phyloP scores from a whole-genome alignment of 2,888 invertebrate genomes.

The Drosophila macrospina region DNA sequence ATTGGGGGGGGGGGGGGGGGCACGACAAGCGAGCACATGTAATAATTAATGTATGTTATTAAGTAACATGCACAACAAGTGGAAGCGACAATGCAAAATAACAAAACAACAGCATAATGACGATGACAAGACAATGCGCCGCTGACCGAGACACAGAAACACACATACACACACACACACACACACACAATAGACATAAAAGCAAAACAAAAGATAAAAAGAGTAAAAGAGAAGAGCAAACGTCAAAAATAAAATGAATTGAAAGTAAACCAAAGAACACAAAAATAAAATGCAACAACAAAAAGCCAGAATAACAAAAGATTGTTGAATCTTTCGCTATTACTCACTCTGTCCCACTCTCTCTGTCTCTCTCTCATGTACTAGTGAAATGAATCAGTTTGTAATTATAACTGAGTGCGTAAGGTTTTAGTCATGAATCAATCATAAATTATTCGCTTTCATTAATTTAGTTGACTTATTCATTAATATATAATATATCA shows the following conservation, averaged over 20 bases:
- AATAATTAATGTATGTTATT: constrained; percentile 59
- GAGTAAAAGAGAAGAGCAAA: not conserved
- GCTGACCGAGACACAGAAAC: constrained; percentile 43
- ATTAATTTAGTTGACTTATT: not conserved
- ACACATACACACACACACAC: constrained; percentile 14
- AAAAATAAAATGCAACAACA: constrained; percentile 23
- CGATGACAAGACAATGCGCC: constrained; percentile 26
- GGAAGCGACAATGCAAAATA: constrained; percentile 49
- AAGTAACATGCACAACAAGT: constrained; percentile 64
- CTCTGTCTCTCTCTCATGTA: constrained; percentile 22
- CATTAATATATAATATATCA: not conserved
- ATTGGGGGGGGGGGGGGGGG: not conserved
- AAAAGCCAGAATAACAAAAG: constrained; percentile 17
- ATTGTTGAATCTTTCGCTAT: constrained; percentile 36
- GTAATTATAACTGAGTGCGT: not conserved
- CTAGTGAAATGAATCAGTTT: constrained; percentile 2
- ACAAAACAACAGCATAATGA: constrained; percentile 36
- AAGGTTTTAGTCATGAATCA: not conserved
- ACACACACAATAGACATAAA: constrained; percentile 6
- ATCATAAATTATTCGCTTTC: not conserved
- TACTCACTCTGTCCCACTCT: constrained; percentile 10
- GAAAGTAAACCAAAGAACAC: constrained; percentile 32
- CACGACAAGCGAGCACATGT: constrained; percentile 34
- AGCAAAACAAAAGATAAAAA: constrained; percentile 7
- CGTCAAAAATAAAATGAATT: constrained; percentile 13